Base-by-base conservation (phyloP, 92 coral and sea anemone genomes). In the Blastomussa wellsi region DNA sequence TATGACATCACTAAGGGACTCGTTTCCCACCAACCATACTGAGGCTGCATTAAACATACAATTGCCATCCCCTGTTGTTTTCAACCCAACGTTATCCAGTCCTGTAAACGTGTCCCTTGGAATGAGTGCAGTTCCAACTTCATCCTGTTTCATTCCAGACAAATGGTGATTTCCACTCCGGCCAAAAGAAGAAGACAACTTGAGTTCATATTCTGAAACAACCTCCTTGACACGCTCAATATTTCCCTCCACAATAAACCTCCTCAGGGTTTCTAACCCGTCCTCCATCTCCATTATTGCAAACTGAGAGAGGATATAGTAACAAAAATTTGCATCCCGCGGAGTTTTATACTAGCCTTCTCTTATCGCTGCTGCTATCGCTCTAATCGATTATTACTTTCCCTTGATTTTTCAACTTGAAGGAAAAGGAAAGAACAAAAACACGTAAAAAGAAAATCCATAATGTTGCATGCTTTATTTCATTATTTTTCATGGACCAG, bases 101-200 rank as follows among this genome's bases (percentile, higher is more conserved):
- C 44, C 85, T 67, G 84, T 22, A 80, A 80, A 80, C 65, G 85
- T 81, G 66, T 81, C 77, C 66, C 85, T 68, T 81, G 85, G 85
- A 41, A 68, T 81, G 66, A 64, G 85, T 81, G 85, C 77, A 68
- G 57, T 81, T 81, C 77, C 85, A 41, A 81, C 78, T 19, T 81
- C 65, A 81, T 81, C 77, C 77, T 68, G 65, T 48, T 49, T 14
- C 17, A 75, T 29, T 28, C 26, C 79, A 48, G 39, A 75, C 79
- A 75, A 48, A n/a, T 48, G 79, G 64, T 75, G 79, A 81, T 81
- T 68, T 42, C 66, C 66, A 81, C 66, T 33, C 85, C 66, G 44
- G 85, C 77, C 66, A 68, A 68, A 38, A 81, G 76, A 20, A 41
- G 78, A 42, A 73, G 78, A 73, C 78, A 73, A 73, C 36, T 42